Percentiles rank a stretch among this genome's conserved stretches.
These are phyloP conservation scores for Actinostola sp. DNA, from an alignment of 92 coral and sea anemone genomes.

Conservation along the genomic window DNA sequence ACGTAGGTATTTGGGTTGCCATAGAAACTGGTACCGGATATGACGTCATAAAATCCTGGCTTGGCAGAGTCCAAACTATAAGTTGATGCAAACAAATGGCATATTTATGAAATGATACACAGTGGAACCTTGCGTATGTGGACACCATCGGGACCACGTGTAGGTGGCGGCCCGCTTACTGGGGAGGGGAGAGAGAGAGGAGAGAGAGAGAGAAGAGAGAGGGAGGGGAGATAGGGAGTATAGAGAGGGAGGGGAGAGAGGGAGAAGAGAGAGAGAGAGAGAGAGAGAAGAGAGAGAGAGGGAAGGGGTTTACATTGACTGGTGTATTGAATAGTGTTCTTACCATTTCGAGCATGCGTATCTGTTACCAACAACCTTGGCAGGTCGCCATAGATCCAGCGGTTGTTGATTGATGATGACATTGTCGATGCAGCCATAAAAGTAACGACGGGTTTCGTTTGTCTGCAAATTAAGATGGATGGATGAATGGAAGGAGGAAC, in stretches of 20 bases:
- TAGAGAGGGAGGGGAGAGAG: too few species aligned
- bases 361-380: slow-evolving; percentile 78
- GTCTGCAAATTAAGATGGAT: slow-evolving; percentile 36
- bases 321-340: not conserved
- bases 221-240: too few species aligned
- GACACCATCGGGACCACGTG: too few species aligned
- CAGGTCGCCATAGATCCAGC: slow-evolving; percentile 78
- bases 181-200: too few species aligned
- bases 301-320: not conserved
- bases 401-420: slow-evolving; percentile 76
- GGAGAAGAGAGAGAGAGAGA: too few species aligned
- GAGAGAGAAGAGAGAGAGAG: not conserved
- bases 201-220: too few species aligned
- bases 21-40: slow-evolving; percentile 76
- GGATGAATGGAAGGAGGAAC: not conserved
- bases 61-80: slow-evolving; percentile 28
- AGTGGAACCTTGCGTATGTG: too few species aligned
- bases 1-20: slow-evolving; percentile 80
- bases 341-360: slow-evolving; percentile 84
- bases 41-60: slow-evolving; percentile 41
- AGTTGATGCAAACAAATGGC: not conserved
- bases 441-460: slow-evolving; percentile 76
- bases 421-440: slow-evolving; percentile 89
- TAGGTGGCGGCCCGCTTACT: too few species aligned
- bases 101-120: too few species aligned